Percentiles rank a stretch among this genome's conserved stretches.
phyloP scores from a whole-genome alignment of 53 echinoderm and acorn worm species.

The Glandiceps talaboti region DNA sequence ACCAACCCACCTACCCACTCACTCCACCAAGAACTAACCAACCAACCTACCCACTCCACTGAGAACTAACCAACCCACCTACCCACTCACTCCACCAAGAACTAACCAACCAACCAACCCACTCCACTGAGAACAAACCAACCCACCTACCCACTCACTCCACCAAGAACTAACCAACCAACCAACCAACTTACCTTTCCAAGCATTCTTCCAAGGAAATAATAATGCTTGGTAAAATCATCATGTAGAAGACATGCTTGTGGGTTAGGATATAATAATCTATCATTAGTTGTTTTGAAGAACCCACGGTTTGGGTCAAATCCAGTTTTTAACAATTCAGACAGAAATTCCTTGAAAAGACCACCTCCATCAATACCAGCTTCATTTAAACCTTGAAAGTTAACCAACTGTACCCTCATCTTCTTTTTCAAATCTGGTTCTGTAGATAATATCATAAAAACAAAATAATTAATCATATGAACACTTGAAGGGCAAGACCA shows the following conservation, averaged over 20 bases:
- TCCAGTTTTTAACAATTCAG: conserved; percentile 65
- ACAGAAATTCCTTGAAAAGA: conserved; percentile 62
- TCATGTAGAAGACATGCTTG: conserved; percentile 53
- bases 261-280: conserved; percentile 82
- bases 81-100: too few species aligned
- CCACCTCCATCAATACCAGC: conserved; percentile 97
- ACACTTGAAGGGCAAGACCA: too few species aligned
- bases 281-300: conserved; percentile 72
- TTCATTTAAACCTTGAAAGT: conserved; percentile 75
- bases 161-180: too few species aligned
- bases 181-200: conserved; percentile 47
- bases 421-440: conserved; percentile 75
- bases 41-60: too few species aligned
- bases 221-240: conserved; percentile 80
- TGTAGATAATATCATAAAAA: too few species aligned
- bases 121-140: too few species aligned
- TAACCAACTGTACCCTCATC: conserved; percentile 63
- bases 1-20: too few species aligned
- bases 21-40: too few species aligned
- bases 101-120: too few species aligned
- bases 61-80: too few species aligned
- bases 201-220: conserved; percentile 79
- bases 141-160: too few species aligned
- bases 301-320: conserved; percentile 96
- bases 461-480: too few species aligned